phyloP scores from a whole-genome alignment of 2,113 vertebrate genomes.

The Hipposideros armiger region DNA sequence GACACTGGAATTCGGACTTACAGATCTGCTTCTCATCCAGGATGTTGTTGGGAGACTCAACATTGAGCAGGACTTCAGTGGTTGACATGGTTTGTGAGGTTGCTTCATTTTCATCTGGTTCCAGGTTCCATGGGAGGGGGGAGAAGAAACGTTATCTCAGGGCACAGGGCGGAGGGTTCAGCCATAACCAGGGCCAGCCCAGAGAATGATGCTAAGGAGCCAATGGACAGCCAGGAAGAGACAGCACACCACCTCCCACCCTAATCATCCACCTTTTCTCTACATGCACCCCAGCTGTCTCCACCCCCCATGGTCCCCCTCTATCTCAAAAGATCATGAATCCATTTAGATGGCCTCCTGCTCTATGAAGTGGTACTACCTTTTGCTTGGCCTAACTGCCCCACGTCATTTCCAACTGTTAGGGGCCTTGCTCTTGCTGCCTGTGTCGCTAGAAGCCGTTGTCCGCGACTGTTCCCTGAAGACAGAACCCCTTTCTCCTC shows the following conservation, averaged over 20 bases:
- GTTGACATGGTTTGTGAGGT: conserved; percentile 90
- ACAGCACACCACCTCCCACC: neutral
- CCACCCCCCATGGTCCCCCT: neutral
- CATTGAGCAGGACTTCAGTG: conserved; percentile 91
- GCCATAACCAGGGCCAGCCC: neutral
- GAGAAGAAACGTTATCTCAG: conserved; percentile 50
- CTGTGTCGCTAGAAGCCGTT: neutral
- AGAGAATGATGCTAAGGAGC: neutral
- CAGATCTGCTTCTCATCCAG: conserved; percentile 94
- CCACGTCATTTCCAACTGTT: neutral
- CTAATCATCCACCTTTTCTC: neutral
- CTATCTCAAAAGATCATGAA: neutral
- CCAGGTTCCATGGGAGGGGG: conserved; percentile 51
- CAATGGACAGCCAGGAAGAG: neutral
- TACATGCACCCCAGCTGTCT: neutral
- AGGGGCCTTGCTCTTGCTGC: neutral
- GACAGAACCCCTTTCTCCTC: neutral
- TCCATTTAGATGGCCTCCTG: neutral
- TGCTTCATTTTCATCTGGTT: conserved; percentile 87
- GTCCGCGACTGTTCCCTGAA: neutral
- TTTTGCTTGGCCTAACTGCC: neutral
- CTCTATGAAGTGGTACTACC: neutral
- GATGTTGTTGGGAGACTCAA: conserved; percentile 93
- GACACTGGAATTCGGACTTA: conserved; percentile 81
- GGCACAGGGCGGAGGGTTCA: neutral